Base-by-base conservation (phyloP, 2,888 invertebrate genomes). In the Mamestra brassicae region DNA sequence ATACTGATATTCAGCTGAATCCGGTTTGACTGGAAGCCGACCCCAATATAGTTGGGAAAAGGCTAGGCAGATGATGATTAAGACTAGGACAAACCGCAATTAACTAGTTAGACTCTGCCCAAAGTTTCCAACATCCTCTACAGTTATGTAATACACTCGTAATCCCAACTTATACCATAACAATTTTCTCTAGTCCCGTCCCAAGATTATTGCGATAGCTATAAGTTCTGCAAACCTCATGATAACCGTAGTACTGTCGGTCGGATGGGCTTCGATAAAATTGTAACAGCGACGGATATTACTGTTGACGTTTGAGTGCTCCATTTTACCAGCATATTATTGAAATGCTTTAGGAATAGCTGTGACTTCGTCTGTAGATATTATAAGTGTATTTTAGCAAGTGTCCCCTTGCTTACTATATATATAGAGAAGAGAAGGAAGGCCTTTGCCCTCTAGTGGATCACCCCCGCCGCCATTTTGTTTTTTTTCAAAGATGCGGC, bases 231-330 rank as follows among this genome's bases (percentile, higher is more conserved):
- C 61, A 26, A 54, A 73, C 34, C 47, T 61, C 38, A 47, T 60
- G 76, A 73, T 80, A 82, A 50, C 66, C 26, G 47, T 0, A 26
- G 42, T 0, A 26, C 38, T 17, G 63, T n/a, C 54, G 61, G 61
- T 54, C 47, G 58, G 50, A 64, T 63, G 8, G 47, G 38, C 47
- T 57, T 73, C 73, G 62, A 76, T 80, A 58, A 84, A 76, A 69
- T 84, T 76, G 73, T 84, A 64, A 60, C 79, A 36, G 45, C 60
- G 38, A 36, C 76, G 76, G 76, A 81, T 81, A 78, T 81, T 72
- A 73, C 67, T 75, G 58, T 75, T 80, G 80, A 80, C 75, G 62
- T 61, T 52, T 52, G 13, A 63, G 54, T 58, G 45, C 38, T 38
- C 34, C 34, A 65, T 62, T 71, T 71, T 60, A 61, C 52, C 54